Percentiles rank a stretch among this genome's conserved stretches.
phyloP scores from a whole-genome alignment of 2,888 invertebrate genomes.

The Mesorhabditis belari region DNA sequence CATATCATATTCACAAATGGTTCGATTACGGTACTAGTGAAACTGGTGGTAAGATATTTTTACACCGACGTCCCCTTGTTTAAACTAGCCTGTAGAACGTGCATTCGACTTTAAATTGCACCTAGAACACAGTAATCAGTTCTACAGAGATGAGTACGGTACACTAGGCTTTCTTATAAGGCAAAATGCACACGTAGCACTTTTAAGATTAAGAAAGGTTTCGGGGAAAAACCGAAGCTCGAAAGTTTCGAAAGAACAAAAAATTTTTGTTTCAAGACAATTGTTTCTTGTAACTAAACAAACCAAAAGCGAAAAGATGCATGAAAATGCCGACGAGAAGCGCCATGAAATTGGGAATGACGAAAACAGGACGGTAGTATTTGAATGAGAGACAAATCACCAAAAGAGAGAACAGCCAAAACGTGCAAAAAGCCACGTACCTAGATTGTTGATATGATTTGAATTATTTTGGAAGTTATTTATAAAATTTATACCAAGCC shows the following conservation, averaged over 20 bases:
- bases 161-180: too few relatives aligned
- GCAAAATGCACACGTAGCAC: too few relatives aligned
- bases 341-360: conserved; percentile 40
- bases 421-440: conserved; percentile 30
- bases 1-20: too few relatives aligned
- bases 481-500: conserved; percentile 28
- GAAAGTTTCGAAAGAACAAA: background rate
- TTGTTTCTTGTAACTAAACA: background rate
- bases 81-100: too few relatives aligned
- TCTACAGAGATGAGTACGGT: too few relatives aligned
- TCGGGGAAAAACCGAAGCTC: background rate
- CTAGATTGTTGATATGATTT: conserved; percentile 1
- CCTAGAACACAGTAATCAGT: too few relatives aligned
- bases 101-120: too few relatives aligned
- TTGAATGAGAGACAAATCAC: conserved; percentile 39
- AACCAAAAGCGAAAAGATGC: conserved; percentile 36
- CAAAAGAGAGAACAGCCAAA: conserved; percentile 39
- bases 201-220: too few relatives aligned
- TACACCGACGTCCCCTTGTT: too few relatives aligned
- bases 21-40: too few relatives aligned
- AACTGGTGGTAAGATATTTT: too few relatives aligned
- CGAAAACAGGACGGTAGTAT: conserved; percentile 43
- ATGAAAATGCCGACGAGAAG: conserved; percentile 36
- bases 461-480: background rate
- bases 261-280: background rate